Percentiles rank a stretch among this genome's conserved stretches.
Evolutionary conservation across 2,113 vertebrate species (phyloP).

Genomic region (Oreochromis aureus): DNA sequence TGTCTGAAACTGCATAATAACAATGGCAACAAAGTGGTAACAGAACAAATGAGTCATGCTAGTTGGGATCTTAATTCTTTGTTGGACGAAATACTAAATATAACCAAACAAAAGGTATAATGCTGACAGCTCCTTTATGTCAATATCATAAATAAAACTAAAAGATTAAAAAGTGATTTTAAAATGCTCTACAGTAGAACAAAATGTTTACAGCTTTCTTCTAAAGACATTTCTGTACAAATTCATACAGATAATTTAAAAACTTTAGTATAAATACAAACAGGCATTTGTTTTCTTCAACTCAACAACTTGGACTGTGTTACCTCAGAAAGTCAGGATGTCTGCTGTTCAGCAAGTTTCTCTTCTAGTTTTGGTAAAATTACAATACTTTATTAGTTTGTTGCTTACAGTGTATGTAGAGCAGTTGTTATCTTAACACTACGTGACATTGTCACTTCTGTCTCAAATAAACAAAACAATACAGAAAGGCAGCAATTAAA

Average conservation of each 20-base stretch:
- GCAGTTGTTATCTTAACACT: not conserved
- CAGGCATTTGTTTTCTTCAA: fast-evolving
- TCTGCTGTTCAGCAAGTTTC: not conserved
- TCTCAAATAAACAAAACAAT: fast-evolving
- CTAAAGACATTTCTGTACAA: not conserved
- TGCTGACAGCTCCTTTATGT: fast-evolving
- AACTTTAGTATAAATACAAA: not conserved
- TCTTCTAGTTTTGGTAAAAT: not conserved
- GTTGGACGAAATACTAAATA: not conserved
- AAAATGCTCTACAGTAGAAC: not conserved
- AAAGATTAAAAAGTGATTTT: not conserved
- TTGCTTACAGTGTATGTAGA: not conserved
- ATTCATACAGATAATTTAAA: fast-evolving
- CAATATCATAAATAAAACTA: not conserved
- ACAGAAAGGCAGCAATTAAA: not conserved
- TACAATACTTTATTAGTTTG: not conserved
- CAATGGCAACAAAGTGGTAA: not conserved
- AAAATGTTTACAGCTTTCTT: not conserved
- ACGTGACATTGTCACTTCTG: not conserved
- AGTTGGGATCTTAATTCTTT: not conserved
- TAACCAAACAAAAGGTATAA: fast-evolving
- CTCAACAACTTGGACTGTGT: fast-evolving
- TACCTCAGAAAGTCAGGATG: not conserved
- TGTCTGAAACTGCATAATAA: not conserved
- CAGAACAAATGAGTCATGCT: not conserved